Evolutionary conservation across 2,113 vertebrate species (phyloP).

Genomic region (Micromys minutus): DNA sequence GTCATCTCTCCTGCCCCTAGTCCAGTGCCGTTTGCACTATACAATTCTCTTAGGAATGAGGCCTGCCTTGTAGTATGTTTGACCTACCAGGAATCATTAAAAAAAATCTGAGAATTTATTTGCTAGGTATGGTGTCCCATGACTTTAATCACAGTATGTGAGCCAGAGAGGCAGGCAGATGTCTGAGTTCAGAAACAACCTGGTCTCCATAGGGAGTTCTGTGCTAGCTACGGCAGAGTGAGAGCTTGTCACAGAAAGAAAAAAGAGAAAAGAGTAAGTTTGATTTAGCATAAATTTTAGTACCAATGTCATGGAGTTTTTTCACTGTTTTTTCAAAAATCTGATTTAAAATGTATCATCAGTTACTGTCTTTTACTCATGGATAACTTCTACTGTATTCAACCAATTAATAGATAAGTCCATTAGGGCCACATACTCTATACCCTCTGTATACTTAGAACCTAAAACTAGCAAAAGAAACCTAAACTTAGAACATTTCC

Average conservation of each 20-base stretch:
- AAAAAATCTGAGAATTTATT: background rate
- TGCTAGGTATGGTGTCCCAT: background rate
- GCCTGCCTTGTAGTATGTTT: background rate
- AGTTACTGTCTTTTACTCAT: background rate
- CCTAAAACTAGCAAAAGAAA: background rate
- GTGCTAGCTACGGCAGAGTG: background rate
- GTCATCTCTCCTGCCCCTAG: background rate
- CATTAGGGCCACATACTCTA: background rate
- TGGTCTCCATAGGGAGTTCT: background rate
- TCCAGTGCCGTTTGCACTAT: background rate
- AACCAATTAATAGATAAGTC: background rate
- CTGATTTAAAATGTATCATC: background rate
- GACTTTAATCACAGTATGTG: background rate
- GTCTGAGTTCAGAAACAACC: background rate
- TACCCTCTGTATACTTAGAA: background rate
- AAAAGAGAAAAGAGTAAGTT: background rate
- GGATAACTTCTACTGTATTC: background rate
- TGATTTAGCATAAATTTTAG: slow-evolving; percentile 23
- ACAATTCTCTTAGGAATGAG: background rate
- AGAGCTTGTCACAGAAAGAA: background rate
- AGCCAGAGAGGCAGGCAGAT: background rate
- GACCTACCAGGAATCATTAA: background rate
- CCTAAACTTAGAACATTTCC: slow-evolving; percentile 29
- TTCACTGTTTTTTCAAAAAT: slow-evolving; percentile 45
- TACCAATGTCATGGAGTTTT: slow-evolving; percentile 5